A percentile compares a stretch with the other conserved stretches of the same genome.
These are phyloP conservation scores for Phalera bucephala DNA, from an alignment of 2,888 invertebrate species.

Conservation along the genomic window DNA sequence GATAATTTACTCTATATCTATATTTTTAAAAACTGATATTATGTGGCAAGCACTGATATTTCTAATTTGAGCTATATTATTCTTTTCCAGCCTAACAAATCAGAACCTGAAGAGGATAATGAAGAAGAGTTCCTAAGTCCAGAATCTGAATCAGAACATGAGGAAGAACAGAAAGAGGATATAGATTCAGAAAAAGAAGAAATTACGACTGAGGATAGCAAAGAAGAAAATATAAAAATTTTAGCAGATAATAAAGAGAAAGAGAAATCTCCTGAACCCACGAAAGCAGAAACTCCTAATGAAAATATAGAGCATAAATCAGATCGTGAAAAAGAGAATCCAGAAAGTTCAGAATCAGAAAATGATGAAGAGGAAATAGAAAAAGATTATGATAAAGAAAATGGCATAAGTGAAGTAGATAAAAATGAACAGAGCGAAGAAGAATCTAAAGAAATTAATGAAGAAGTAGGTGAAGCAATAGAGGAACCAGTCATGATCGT, in stretches of 20 bases:
- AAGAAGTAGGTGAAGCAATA: constrained; percentile 84
- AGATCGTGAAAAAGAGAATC: constrained; percentile 3
- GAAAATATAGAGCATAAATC: neutral
- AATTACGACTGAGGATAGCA: constrained; percentile 9
- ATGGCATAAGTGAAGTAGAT: neutral
- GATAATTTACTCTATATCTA: no score
- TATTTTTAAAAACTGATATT: no score
- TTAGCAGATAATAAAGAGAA: constrained; percentile 13
- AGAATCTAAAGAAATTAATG: constrained; percentile 10
- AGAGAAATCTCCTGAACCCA: constrained; percentile 1
- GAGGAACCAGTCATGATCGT: constrained; percentile 89
- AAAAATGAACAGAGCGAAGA: constrained; percentile 9
- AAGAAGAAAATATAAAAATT: constrained; percentile 14
- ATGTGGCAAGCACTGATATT: no score
- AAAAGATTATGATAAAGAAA: constrained; percentile 6
- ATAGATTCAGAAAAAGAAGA: constrained; percentile 11
- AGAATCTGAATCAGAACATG: constrained; percentile 70
- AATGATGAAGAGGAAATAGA: constrained; percentile 5
- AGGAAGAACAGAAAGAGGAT: constrained; percentile 49
- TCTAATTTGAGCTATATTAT: no score
- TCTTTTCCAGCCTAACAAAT: constrained; percentile 45
- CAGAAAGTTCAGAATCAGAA: constrained; percentile 6
- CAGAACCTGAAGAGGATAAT: constrained; percentile 67
- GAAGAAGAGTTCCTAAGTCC: constrained; percentile 78
- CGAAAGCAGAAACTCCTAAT: neutral